Percentiles rank a stretch among this genome's conserved stretches.
These are phyloP conservation scores for Zosterops borbonicus DNA, from an alignment of 2,113 vertebrate genomes.

Conservation along the genomic window DNA sequence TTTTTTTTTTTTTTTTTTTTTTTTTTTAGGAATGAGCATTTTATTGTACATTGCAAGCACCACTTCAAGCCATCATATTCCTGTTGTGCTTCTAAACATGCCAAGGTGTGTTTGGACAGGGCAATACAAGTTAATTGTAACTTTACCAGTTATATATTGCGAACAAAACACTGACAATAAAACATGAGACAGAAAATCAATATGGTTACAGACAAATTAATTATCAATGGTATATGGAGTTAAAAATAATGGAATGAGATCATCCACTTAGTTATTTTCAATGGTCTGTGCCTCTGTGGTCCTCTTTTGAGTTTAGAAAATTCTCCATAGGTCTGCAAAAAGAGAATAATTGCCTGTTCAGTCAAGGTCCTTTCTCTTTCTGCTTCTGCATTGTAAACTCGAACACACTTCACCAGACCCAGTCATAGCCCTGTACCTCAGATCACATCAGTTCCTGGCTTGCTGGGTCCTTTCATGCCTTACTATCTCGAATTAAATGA, in stretches of 20 bases:
- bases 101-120: slow-evolving; percentile 13
- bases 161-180: slow-evolving; percentile 69
- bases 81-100: background rate
- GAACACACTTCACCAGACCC: background rate
- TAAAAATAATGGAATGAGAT: slow-evolving; percentile 75
- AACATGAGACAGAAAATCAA: slow-evolving; percentile 72
- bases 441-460: background rate
- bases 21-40: background rate
- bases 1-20: background rate
- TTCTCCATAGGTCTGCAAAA: slow-evolving; percentile 15
- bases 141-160: slow-evolving; percentile 51
- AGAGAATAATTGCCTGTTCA: background rate
- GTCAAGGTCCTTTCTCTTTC: background rate
- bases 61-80: background rate
- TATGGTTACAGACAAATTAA: slow-evolving; percentile 76
- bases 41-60: background rate
- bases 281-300: background rate
- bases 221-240: slow-evolving; percentile 72
- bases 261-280: slow-evolving; percentile 66
- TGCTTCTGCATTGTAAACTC: background rate
- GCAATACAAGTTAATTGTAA: slow-evolving; percentile 47
- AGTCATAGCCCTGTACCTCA: background rate
- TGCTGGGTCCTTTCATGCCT: background rate
- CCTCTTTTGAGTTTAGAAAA: slow-evolving; percentile 14
- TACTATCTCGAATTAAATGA: background rate